Base-by-base conservation (phyloP, 2,113 vertebrate species). In the Mirounga angustirostris region DNA sequence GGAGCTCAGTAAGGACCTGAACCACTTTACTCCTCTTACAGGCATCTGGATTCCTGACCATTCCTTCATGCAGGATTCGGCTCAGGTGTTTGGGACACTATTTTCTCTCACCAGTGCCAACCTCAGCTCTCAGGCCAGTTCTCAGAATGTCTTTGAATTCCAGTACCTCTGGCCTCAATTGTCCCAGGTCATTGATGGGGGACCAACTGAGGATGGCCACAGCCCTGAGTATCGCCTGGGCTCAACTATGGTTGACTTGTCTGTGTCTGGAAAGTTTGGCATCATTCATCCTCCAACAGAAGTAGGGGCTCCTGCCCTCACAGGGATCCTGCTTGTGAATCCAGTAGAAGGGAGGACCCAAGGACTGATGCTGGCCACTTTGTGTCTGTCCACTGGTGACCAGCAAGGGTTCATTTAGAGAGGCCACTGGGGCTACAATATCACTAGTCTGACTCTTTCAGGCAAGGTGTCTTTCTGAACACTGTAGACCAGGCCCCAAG, bases 61-160 rank as follows among this genome's bases (percentile, higher is more conserved):
- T 5, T 80, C 97, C 13, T 99, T 99, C 73, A 98, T 99, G 95
- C 98, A 99, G 71, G 99, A 98, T 15, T 95, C 99, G 94, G 99
- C 99, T 33, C 99, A 99, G 91, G 98, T 98, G 94, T 99, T 99
- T 89, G 95, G 97, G 0, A 99, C 99, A 40, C 99, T 99, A 0
- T 98, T 99, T 40, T 99, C 99, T 3, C 97, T 99, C 24, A 99
- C 99, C 0, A 99, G 99, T 0, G 99, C 99, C 69, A 99, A 99
- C 98, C 21, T 99, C 98, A 99, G 99, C 98, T 98, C 98, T 0
- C 99, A 98, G 54, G 97, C 97, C 61, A 99, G 99, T 99, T 99
- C 99, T 0, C 97, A 99, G 96, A 99, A 98, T 0, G 98, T 99
- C 2, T 59, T 99, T 96, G 99, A 99, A 96, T 99, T 99, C 98